Conservation (phyloP, 2,797 vertebrate genomes). For the Knipowitschia caucasica region DNA sequence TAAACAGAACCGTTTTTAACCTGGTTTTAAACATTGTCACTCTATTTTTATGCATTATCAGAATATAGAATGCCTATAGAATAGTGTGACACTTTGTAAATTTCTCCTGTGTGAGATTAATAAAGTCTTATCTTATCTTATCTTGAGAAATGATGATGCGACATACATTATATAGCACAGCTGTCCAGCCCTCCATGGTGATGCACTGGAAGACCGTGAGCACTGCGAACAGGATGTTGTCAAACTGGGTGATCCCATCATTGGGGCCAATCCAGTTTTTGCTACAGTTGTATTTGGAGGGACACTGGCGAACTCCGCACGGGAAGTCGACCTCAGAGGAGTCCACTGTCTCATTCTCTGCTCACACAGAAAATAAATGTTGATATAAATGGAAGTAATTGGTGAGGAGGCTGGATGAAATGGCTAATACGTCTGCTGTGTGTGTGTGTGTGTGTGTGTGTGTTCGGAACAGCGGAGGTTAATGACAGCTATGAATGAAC, state of each 20-base stretch:
- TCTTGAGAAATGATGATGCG: neutral
- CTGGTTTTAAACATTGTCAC: too few relatives aligned
- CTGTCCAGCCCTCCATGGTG: conserved; percentile 99
- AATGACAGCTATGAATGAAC: conserved; percentile 46
- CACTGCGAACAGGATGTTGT: conserved; percentile 97
- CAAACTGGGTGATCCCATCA: conserved; percentile 96
- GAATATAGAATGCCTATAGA: too few relatives aligned
- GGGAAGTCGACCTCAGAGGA: conserved; percentile 86
- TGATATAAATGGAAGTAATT: neutral
- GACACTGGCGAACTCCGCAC: conserved; percentile 87
- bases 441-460: conserved; percentile 22
- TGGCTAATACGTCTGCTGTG: conserved; percentile 4
- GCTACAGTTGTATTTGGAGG: conserved; percentile 81
- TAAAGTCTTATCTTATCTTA: too few relatives aligned
- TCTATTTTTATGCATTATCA: too few relatives aligned
- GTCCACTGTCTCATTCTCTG: conserved; percentile 73
- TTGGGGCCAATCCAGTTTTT: conserved; percentile 92
- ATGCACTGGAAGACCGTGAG: conserved; percentile 99
- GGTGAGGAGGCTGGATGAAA: neutral
- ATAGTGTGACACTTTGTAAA: too few relatives aligned
- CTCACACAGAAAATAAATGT: conserved; percentile 6
- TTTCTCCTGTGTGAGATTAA: too few relatives aligned
- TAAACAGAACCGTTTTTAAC: too few relatives aligned
- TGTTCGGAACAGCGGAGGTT: conserved; percentile 34
- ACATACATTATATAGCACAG: conserved; percentile 92